phyloP scores from a whole-genome alignment of 2,888 invertebrate genomes.

The Pseudoips prasinana region DNA sequence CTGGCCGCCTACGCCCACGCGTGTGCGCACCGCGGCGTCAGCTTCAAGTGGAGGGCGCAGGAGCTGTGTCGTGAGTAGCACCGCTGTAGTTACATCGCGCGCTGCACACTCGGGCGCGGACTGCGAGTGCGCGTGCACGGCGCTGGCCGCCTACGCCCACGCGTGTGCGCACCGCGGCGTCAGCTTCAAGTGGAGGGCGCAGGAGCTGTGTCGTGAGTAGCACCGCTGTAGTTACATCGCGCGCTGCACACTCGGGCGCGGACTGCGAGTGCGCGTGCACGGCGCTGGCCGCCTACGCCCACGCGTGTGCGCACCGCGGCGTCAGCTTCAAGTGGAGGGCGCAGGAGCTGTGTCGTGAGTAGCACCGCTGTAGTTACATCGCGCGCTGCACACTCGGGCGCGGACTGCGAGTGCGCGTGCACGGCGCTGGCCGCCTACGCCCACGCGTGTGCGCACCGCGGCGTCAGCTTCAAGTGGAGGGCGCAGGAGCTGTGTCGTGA shows the following conservation, averaged over 20 bases:
- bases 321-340: slow-evolving; percentile 91
- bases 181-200: slow-evolving; percentile 90
- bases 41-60: slow-evolving; percentile 91
- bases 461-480: slow-evolving; percentile 91
- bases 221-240: too few relatives aligned
- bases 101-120: slow-evolving; percentile 94
- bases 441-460: slow-evolving; percentile 89
- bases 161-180: slow-evolving; percentile 90
- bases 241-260: slow-evolving; percentile 94
- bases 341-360: slow-evolving; percentile 91
- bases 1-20: slow-evolving; percentile 93
- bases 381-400: slow-evolving; percentile 94
- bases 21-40: slow-evolving; percentile 89
- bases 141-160: slow-evolving; percentile 93
- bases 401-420: slow-evolving; percentile 92
- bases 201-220: slow-evolving; percentile 91
- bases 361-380: too few relatives aligned
- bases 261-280: slow-evolving; percentile 94
- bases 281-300: slow-evolving; percentile 93
- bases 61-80: slow-evolving; percentile 92
- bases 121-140: slow-evolving; percentile 92
- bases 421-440: slow-evolving; percentile 94
- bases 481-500: slow-evolving; percentile 91
- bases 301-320: slow-evolving; percentile 89
- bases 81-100: slow-evolving; percentile 85